Evolutionary conservation across 2,113 vertebrate genomes (phyloP).

Genomic region (Anser brachyrhynchus): DNA sequence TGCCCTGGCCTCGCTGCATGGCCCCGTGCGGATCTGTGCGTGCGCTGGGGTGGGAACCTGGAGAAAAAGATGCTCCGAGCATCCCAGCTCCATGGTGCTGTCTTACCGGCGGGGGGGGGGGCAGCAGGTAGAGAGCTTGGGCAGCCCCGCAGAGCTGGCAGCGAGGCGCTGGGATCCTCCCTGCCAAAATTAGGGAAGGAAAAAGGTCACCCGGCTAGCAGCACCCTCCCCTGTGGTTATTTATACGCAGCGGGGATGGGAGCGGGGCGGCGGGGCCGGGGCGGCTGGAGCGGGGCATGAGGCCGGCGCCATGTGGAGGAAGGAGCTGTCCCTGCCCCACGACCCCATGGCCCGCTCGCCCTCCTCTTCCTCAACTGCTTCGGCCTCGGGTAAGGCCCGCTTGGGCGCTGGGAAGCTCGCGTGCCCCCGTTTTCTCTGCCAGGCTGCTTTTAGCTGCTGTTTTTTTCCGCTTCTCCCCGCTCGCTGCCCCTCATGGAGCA

Average conservation of each 20-base stretch:
- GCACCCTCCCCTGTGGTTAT: constrained; percentile 39
- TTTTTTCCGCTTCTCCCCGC: not conserved
- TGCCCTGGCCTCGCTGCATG: not conserved
- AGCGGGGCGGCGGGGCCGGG: constrained; percentile 53
- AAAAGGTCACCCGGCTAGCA: not conserved
- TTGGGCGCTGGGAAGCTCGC: not conserved
- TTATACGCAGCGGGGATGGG: constrained; percentile 63
- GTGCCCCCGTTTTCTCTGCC: not conserved
- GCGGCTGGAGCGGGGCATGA: constrained; percentile 32
- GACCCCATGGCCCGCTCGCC: not conserved
- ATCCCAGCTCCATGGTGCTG: not conserved
- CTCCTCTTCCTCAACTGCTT: constrained; percentile 75
- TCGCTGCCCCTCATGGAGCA: accelerated
- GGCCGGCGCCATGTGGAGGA: constrained; percentile 70
- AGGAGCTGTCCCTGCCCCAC: not conserved
- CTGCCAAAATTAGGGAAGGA: constrained; percentile 45
- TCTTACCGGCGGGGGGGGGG: too few relatives aligned
- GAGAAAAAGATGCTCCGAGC: not conserved
- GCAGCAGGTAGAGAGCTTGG: not conserved
- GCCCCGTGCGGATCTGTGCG: not conserved
- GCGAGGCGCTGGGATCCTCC: not conserved
- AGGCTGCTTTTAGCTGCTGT: not conserved
- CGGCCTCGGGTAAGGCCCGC: constrained; percentile 74
- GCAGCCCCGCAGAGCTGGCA: accelerated
- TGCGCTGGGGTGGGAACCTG: not conserved